These are phyloP conservation scores for Tupaia tana DNA, from an alignment of 2,113 vertebrate genomes.

Conservation along the genomic window DNA sequence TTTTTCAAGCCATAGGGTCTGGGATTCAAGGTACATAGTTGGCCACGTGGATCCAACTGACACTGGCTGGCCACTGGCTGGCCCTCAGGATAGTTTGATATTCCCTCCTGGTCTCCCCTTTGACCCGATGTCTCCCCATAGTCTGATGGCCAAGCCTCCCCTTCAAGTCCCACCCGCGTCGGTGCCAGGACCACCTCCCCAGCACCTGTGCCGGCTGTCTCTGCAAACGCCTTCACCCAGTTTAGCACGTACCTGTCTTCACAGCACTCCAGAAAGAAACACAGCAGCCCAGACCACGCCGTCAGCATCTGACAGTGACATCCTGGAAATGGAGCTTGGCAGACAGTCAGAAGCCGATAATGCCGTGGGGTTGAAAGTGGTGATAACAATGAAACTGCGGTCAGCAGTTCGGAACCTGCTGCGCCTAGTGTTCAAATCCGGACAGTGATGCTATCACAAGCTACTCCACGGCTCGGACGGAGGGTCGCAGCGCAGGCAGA, in stretches of 20 bases:
- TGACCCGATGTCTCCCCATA: background rate
- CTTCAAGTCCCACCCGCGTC: background rate
- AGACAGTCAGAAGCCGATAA: constrained; percentile 46
- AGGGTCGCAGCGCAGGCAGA: background rate
- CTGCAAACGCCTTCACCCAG: background rate
- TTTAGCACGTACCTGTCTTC: background rate
- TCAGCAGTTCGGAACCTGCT: constrained; percentile 30
- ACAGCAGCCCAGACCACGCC: background rate
- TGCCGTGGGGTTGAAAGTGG: background rate
- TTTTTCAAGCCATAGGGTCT: no score
- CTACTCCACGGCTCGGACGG: background rate
- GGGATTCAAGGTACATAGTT: no score
- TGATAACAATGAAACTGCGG: constrained; percentile 6
- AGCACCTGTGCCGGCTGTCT: background rate
- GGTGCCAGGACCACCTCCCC: background rate
- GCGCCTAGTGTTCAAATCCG: constrained; percentile 4
- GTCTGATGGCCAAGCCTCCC: background rate
- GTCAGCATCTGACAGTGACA: background rate
- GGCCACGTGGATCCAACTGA: no score
- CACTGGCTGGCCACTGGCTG: no score
- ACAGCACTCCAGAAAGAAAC: constrained; percentile 18
- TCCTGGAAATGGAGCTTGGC: constrained; percentile 42
- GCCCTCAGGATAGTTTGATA: background rate
- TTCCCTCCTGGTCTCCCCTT: background rate
- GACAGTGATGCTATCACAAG: background rate